phyloP scores from a whole-genome alignment of 2,113 vertebrate genomes.

The Symphodus melops region DNA sequence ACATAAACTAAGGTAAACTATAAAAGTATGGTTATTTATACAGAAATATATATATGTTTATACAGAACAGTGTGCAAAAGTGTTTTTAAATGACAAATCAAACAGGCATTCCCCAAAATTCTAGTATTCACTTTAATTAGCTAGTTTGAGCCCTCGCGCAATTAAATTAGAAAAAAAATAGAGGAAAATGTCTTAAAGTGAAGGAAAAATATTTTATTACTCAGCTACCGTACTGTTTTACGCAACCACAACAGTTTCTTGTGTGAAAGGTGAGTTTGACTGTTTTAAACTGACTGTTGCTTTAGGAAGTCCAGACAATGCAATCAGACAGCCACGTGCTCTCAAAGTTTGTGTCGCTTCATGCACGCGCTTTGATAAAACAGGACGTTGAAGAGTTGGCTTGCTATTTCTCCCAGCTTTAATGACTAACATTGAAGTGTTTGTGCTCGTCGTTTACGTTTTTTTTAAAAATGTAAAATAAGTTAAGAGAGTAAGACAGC shows the following conservation, averaged over 20 bases:
- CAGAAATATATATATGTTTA: neutral
- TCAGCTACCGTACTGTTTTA: fast-evolving
- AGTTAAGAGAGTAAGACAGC: constrained; percentile 3
- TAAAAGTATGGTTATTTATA: constrained; percentile 17
- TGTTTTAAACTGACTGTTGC: constrained; percentile 67
- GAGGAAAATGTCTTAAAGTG: fast-evolving
- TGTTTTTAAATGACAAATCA: constrained; percentile 6
- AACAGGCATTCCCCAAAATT: neutral
- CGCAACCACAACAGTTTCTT: neutral
- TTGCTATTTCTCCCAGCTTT: neutral
- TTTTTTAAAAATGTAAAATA: constrained; percentile 16
- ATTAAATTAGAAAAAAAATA: constrained; percentile 66
- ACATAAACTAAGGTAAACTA: constrained; percentile 69
- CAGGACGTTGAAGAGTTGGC: neutral
- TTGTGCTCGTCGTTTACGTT: neutral
- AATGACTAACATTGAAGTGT: neutral
- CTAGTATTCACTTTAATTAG: constrained; percentile 27
- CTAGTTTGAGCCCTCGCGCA: constrained; percentile 5
- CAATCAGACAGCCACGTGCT: constrained; percentile 84
- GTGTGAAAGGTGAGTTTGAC: neutral
- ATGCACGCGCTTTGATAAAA: constrained; percentile 51
- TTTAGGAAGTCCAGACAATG: constrained; percentile 81
- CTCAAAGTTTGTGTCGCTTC: constrained; percentile 66
- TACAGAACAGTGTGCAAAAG: neutral
- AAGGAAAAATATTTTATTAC: constrained; percentile 37